These are phyloP conservation scores for silkworm (Bombyx mori) DNA, from an alignment of 1,140 invertebrate genomes.

Conservation along the genomic window ASM3026992v2 NC_085128.1:13976501-13977000, in stretches of 20 bases:
- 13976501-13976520: constrained; percentile 63
- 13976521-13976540: constrained; percentile 63
- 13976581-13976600: constrained; percentile 64
- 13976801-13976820: not conserved
- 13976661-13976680: too few relatives aligned
- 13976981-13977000: too few relatives aligned
- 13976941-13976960: constrained; percentile 33
- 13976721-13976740: not conserved
- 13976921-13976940: constrained; percentile 46
- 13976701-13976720: not conserved
- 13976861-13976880: constrained; percentile 17
- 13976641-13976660: constrained; percentile 21
- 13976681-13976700: not conserved
- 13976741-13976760: not conserved
- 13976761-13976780: not conserved
- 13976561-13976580: constrained; percentile 51
- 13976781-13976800: not conserved
- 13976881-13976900: constrained; percentile 15
- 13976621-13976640: constrained; percentile 52
- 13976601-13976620: constrained; percentile 59
- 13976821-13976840: not conserved
- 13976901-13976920: constrained; percentile 42
- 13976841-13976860: not conserved
- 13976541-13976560: constrained; percentile 44
- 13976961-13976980: too few relatives aligned